Evolutionary conservation across 2,888 invertebrate genomes (phyloP).

Genomic region (Amphimallon solstitiale): DNA sequence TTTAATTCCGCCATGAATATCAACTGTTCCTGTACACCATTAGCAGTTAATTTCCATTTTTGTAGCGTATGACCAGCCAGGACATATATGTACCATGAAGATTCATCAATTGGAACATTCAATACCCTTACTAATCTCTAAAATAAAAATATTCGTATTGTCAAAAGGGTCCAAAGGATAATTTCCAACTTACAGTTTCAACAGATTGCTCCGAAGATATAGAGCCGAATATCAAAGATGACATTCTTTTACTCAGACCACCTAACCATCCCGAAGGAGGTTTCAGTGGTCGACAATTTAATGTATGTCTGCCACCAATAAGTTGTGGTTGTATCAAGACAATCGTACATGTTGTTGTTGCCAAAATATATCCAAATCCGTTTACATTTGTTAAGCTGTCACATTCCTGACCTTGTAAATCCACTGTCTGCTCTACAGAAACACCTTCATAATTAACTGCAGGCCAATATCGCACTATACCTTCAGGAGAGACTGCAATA

Average conservation of each 20-base stretch:
- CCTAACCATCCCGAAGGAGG: slow-evolving; percentile 87
- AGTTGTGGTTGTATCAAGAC: slow-evolving; percentile 76
- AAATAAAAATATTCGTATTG: slow-evolving; percentile 17
- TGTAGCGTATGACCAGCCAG: slow-evolving; percentile 83
- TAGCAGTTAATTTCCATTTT: slow-evolving; percentile 78
- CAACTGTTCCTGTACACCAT: slow-evolving; percentile 75
- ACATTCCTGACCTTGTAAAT: slow-evolving; percentile 89
- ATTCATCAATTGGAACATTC: slow-evolving; percentile 62
- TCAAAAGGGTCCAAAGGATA: slow-evolving; percentile 5
- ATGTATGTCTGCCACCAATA: slow-evolving; percentile 74
- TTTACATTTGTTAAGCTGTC: slow-evolving; percentile 76
- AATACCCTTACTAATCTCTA: slow-evolving; percentile 76
- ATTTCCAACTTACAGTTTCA: slow-evolving; percentile 68
- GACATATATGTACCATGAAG: slow-evolving; percentile 72
- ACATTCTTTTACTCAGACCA: slow-evolving; percentile 84
- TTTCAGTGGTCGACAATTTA: slow-evolving; percentile 74
- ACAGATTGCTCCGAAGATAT: slow-evolving; percentile 70
- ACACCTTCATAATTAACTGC: slow-evolving; percentile 88
- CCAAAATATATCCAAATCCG: slow-evolving; percentile 81
- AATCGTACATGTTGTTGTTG: slow-evolving; percentile 91
- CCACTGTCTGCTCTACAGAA: slow-evolving; percentile 84
- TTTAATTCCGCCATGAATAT: slow-evolving; percentile 81
- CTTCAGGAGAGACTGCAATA: slow-evolving; percentile 93
- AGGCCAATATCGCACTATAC: slow-evolving; percentile 81
- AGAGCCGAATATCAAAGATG: slow-evolving; percentile 83